Percentiles rank a stretch among this genome's conserved stretches.
These are phyloP conservation scores for Nylanderia fulva DNA, from an alignment of 1,140 invertebrate species.

Conservation along the genomic window DNA sequence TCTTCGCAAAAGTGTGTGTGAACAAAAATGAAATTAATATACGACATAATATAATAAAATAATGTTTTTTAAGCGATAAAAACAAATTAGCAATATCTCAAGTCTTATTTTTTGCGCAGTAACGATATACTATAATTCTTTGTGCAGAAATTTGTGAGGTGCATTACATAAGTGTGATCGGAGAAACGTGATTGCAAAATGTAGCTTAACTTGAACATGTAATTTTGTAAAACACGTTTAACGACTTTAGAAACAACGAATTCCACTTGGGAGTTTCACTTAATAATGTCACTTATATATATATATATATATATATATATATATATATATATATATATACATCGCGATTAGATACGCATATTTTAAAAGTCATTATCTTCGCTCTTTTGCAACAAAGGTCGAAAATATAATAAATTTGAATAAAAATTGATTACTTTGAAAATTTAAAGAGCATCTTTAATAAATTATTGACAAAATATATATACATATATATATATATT, in stretches of 20 bases:
- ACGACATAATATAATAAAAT: background rate
- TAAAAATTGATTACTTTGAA: background rate
- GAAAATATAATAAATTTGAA: background rate
- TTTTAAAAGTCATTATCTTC: constrained; percentile 15
- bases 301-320: background rate
- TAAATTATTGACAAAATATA: background rate
- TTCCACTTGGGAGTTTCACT: background rate
- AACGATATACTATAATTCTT: background rate
- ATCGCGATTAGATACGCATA: constrained; percentile 35
- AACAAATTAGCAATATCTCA: background rate
- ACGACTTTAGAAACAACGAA: background rate
- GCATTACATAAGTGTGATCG: background rate
- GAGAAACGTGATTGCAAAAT: background rate
- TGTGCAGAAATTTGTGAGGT: background rate
- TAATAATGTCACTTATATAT: background rate
- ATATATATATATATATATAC: background rate
- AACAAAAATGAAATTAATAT: background rate
- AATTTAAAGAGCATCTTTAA: background rate
- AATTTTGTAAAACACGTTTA: background rate
- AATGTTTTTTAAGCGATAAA: background rate
- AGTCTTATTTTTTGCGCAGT: background rate
- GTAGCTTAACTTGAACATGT: background rate
- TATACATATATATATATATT: no score
- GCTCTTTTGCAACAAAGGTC: background rate
- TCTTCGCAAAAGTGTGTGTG: background rate